Base-by-base conservation (phyloP, 2,888 invertebrate species). In the Orchesella flavescens region DNA sequence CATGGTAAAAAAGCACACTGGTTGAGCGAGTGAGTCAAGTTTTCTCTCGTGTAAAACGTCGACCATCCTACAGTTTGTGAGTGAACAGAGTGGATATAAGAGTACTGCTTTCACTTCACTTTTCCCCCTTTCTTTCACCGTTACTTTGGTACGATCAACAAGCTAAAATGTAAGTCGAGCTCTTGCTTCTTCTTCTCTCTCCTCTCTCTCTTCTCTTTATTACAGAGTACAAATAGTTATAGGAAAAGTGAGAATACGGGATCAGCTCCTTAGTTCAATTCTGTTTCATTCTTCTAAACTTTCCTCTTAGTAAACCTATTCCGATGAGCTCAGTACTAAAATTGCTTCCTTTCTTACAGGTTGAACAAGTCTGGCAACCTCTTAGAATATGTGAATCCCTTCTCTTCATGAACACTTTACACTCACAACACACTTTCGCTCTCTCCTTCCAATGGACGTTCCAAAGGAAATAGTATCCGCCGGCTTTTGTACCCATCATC, bases 261-360 rank as follows among this genome's bases (percentile, higher is more conserved):
- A 61, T 61, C 61, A 61, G 61, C 61, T 61, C 61, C n/a, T 63
- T 49, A 44, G 19, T 44, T 55, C 21, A 23, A 10, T 65, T 65
- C 34, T n/a, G n/a, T n/a, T 34, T 76, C 55, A 9, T 21, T 76
- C 23, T 63, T 59, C 61, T 44, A 59, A 77, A 77, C 61, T 68
- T 77, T 77, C 69, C 68, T 68, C 59, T 24, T 57, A 49, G 61
- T 69, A 71, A 71, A 46, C 59, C 77, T 34, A 65, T 53, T 49
- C 15, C 15, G 61, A 53, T 17, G 71, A 65, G 80, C 46, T 72
- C 80, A 80, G 80, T 80, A 24, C 66, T 66, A 19, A 73, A 80
- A 68, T 73, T 65, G 73, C 80, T 73, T 73, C 73, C 66, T 80
- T 55, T 80, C 73, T 73, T 80, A 73, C 80, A 80, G 73, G 80